These are phyloP conservation scores for Leptopilina boulardi DNA, from an alignment of 1,140 invertebrate species.

Conservation along the genomic window DNA sequence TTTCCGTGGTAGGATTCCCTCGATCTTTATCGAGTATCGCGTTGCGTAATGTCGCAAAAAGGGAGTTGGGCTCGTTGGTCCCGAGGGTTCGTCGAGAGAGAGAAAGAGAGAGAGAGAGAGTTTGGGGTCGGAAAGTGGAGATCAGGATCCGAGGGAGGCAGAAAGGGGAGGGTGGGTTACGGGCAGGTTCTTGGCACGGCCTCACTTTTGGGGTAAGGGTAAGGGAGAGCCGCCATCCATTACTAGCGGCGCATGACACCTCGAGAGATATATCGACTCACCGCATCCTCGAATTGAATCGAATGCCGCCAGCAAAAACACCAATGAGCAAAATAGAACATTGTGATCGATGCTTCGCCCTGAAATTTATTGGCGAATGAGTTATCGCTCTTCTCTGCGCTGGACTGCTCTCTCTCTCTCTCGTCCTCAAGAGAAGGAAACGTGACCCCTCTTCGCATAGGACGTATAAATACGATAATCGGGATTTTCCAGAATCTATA, in stretches of 20 bases:
- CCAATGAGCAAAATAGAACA: constrained; percentile 76
- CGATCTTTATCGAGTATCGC: constrained; percentile 57
- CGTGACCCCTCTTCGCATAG: neutral
- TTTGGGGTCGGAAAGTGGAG: constrained; percentile 48
- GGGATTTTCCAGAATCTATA: constrained; percentile 37
- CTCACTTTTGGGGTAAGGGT: constrained; percentile 69
- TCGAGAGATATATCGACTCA: constrained; percentile 74
- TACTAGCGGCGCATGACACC: constrained; percentile 73
- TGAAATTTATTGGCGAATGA: constrained; percentile 75
- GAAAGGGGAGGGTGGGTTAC: constrained; percentile 55
- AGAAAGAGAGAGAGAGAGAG: constrained; percentile 23
- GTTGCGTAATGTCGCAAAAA: constrained; percentile 56
- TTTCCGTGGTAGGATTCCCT: constrained; percentile 47
- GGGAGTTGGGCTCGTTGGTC: constrained; percentile 47
- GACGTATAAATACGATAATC: constrained; percentile 41
- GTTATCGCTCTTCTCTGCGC: constrained; percentile 55
- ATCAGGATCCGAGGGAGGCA: constrained; percentile 48
- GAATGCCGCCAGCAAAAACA: constrained; percentile 74
- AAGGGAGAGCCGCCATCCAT: constrained; percentile 74
- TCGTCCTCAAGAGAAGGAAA: neutral
- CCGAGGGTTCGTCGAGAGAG: constrained; percentile 46
- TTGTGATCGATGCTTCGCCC: constrained; percentile 72
- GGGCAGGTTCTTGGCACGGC: constrained; percentile 73
- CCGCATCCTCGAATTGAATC: constrained; percentile 75
- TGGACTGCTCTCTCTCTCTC: neutral